Percentiles rank a stretch among this genome's conserved stretches.
phyloP scores from a whole-genome alignment of 1,140 invertebrate species.

The Lepidurus apus region DNA sequence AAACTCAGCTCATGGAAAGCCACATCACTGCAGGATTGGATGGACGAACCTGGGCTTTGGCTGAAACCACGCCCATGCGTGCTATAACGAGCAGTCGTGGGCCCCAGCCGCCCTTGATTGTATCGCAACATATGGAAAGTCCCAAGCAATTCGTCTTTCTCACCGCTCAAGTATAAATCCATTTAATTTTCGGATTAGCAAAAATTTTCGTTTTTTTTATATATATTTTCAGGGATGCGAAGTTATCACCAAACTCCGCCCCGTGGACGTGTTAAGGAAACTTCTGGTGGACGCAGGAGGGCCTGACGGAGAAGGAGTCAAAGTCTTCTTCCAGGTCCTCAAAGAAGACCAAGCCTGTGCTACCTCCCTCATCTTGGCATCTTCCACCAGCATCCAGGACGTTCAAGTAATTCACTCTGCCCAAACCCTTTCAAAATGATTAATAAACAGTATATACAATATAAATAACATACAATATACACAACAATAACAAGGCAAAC shows the following conservation, averaged over 20 bases:
- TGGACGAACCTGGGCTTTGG: slow-evolving; percentile 34
- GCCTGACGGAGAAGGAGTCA: slow-evolving; percentile 74
- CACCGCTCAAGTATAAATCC: slow-evolving; percentile 27
- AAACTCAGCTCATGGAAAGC: slow-evolving; percentile 58
- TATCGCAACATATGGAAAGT: slow-evolving; percentile 30
- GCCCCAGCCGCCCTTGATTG: slow-evolving; percentile 31
- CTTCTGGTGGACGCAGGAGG: slow-evolving; percentile 73
- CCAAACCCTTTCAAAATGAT: background rate
- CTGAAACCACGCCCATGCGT: slow-evolving; percentile 24
- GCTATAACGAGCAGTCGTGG: background rate
- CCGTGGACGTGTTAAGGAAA: slow-evolving; percentile 76
- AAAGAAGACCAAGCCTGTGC: slow-evolving; percentile 82
- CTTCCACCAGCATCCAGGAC: slow-evolving; percentile 60
- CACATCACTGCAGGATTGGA: slow-evolving; percentile 30
- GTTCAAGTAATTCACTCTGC: slow-evolving; percentile 52
- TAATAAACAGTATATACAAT: background rate
- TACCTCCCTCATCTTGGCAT: slow-evolving; percentile 78
- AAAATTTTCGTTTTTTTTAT: background rate
- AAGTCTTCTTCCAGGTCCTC: slow-evolving; percentile 76
- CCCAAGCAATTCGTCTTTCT: slow-evolving; percentile 33
- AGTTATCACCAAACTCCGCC: slow-evolving; percentile 72
- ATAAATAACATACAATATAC: background rate
- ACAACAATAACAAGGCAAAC: background rate
- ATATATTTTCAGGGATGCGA: slow-evolving; percentile 62
- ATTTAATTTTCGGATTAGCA: background rate